Evolutionary conservation across 1,140 invertebrate species (phyloP), one percentile per base, ranked within the genome.

Genomic region (Lysiphlebus fabarum): DNA sequence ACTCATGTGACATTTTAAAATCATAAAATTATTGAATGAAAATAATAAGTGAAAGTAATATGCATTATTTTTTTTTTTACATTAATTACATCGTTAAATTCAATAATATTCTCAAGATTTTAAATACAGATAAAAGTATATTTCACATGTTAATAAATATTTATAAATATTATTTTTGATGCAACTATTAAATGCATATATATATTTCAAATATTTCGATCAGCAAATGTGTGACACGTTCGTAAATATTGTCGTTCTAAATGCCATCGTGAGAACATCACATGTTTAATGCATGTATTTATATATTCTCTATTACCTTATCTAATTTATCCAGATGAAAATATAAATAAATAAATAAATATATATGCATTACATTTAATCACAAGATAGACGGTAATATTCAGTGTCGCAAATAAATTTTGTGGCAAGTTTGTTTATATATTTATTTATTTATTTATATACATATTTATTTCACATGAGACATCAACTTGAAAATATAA

Each of bases 231-330:
- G 61, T 67, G 65, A 65, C 65, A 53, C 50, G 60, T 54, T 12
- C 37, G 64, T 61, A 63, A 63, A 64, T 67, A 26, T 66, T 61
- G 53, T 51, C 56, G 42, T 36, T 51, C 49, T 26, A 56, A 7
- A 57, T 37, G 44, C 37, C 34, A 33, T 65, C 76, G 76, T 77
- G 74, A 72, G 76, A 78, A 78, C 74, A 70, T 71, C 71, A 75
- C 75, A 74, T 70, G 17, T 26, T 26, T 26, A 26, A 26, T 26
- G 17, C 17, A n/a, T n/a, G n/a, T n/a, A n/a, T n/a, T n/a, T n/a
- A n/a, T n/a, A 26, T 75, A 71, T 37, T 55, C 58, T 72, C 70
- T 59, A 66, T 65, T 67, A 56, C 67, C 70, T 70, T 67, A 66
- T 70, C 70, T 71, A 71, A 70, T 71, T 69, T 67, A 70, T 67